These are phyloP conservation scores for Calliphora vicina DNA, from an alignment of 1,140 invertebrate genomes.

Conservation along the genomic window DNA sequence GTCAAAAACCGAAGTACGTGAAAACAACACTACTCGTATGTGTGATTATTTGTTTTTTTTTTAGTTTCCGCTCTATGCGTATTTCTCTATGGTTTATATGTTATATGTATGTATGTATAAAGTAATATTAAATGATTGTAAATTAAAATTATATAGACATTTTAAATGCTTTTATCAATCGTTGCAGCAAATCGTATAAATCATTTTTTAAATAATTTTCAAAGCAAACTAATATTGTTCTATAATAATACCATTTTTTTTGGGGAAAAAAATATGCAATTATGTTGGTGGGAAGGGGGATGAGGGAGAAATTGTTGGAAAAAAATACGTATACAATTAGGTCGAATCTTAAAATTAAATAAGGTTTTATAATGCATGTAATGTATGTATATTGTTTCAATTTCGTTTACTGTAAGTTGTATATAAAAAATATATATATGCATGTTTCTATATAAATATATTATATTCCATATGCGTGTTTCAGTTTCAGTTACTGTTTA, in stretches of 20 bases:
- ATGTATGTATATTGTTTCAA: neutral
- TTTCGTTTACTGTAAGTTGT: conserved; percentile 22
- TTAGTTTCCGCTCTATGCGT: no score
- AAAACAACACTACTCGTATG: no score
- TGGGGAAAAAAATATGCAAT: neutral
- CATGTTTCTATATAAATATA: neutral
- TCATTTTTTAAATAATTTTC: conserved; percentile 7
- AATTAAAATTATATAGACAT: neutral
- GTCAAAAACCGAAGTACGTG: no score
- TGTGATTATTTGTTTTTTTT: no score
- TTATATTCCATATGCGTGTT: neutral
- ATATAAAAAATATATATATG: conserved; percentile 22
- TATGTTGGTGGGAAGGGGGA: neutral
- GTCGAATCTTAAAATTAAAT: neutral
- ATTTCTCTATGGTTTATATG: no score
- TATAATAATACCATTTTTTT: neutral
- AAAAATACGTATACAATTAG: conserved; percentile 9
- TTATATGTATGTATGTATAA: no score
- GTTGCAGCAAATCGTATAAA: neutral
- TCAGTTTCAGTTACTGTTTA: neutral
- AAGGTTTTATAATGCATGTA: neutral
- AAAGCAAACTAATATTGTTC: neutral
- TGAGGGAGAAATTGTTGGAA: neutral
- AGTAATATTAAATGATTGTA: no score
- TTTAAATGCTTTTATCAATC: neutral